Evolutionary conservation across 2,113 vertebrate species (phyloP).

Genomic region (Gyps fulvus): DNA sequence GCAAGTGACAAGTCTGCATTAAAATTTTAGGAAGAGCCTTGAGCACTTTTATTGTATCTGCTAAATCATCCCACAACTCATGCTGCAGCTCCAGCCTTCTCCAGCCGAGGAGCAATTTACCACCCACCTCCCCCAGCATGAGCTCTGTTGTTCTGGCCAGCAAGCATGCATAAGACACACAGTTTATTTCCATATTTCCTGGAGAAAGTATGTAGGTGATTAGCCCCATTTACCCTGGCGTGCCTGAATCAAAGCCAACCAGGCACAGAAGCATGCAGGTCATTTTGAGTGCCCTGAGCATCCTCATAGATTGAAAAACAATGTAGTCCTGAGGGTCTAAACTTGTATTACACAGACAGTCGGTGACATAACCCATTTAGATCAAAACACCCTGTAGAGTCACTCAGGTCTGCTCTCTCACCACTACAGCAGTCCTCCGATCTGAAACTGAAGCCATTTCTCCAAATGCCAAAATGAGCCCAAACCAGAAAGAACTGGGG

Average conservation of each 20-base stretch:
- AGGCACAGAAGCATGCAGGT: neutral
- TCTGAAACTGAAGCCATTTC: neutral
- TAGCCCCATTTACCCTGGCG: neutral
- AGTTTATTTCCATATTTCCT: neutral
- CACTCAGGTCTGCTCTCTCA: neutral
- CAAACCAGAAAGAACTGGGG: neutral
- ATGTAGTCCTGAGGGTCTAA: neutral
- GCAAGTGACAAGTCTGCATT: neutral
- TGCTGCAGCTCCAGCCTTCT: neutral
- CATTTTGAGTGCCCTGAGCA: neutral
- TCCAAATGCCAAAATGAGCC: neutral
- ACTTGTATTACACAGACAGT: neutral
- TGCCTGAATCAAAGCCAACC: neutral
- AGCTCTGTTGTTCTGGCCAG: neutral
- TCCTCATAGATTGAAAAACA: neutral
- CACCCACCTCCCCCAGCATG: neutral
- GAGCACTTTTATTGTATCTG: neutral
- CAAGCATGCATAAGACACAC: neutral
- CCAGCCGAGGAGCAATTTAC: slow-evolving; percentile 24
- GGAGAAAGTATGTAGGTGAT: neutral
- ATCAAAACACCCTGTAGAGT: neutral
- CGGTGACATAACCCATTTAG: neutral
- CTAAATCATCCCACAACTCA: neutral
- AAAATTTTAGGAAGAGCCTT: neutral
- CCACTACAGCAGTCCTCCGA: neutral